phyloP scores from a whole-genome alignment of 2,113 vertebrate genomes.

The Istiophorus platypterus region DNA sequence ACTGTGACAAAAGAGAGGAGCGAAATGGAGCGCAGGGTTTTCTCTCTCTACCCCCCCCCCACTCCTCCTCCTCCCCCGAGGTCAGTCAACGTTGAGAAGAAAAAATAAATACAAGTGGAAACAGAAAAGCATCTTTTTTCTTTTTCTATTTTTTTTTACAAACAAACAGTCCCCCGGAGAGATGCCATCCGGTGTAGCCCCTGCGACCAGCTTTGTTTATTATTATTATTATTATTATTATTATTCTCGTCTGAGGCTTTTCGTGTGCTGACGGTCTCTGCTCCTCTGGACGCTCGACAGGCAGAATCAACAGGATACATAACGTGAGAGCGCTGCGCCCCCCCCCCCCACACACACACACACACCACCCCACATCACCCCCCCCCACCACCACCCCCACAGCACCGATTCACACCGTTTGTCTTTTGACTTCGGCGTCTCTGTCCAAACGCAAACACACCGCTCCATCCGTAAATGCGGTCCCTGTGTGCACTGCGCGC shows the following conservation, averaged over 20 bases:
- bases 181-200: slow-evolving; percentile 54
- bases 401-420: slow-evolving; percentile 49
- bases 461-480: slow-evolving; percentile 19
- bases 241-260: slow-evolving; percentile 44
- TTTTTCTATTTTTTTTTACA: too few species aligned
- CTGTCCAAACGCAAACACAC: slow-evolving; percentile 18
- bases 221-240: too few species aligned
- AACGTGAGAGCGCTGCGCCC: slow-evolving; percentile 59
- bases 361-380: too few species aligned
- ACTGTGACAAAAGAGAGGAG: slow-evolving; percentile 76
- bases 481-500: too few species aligned
- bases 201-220: slow-evolving; percentile 55
- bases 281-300: slow-evolving; percentile 54
- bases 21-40: slow-evolving; percentile 64
- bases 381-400: too few species aligned
- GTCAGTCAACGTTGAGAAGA: slow-evolving; percentile 69
- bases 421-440: slow-evolving; percentile 16
- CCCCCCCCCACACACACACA: too few species aligned
- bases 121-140: slow-evolving; percentile 57
- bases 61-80: slow-evolving; percentile 31
- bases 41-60: neutral
- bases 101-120: slow-evolving; percentile 51
- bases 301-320: slow-evolving; percentile 80
- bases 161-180: slow-evolving; percentile 42
- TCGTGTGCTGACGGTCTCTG: slow-evolving; percentile 31